Base-by-base conservation (phyloP, 2,797 vertebrate genomes). In the Choloepus didactylus region DNA sequence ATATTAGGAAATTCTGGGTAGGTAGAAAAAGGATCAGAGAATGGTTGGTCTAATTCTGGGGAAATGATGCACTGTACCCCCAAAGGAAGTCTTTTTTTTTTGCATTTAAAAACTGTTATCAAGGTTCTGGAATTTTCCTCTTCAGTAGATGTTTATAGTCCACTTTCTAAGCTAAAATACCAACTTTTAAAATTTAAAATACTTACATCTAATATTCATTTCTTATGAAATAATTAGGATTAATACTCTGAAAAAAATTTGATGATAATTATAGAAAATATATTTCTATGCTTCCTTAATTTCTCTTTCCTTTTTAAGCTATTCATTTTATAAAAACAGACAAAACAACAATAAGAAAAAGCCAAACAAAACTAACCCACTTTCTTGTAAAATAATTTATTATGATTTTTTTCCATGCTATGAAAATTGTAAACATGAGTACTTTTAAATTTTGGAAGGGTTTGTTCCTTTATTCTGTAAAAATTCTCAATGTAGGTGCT, bases 351-450 rank as follows among this genome's bases (percentile, higher is more conserved):
- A 21, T 38, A 11, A 21, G 72, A 41, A 77, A 92, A 56, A 87
- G 2, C 21, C 31, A 79, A 73, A 4, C 9, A 76, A 90, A 80
- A 89, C 3, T 27, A 88, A 85, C 1, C 0, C 0, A 81, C 10
- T 54, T 91, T 94, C 66, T 96, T 97, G 59, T 89, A 88, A 93
- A 97, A 97, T 95, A 92, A 93, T 56, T 87, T 96, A 41, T 80
- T 75, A 76, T 75, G 51, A 89, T 96, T 25, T 27, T 94, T 97
- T 97, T 31, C 19, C 46, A 97, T 97, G 60, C 29, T 92, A 51
- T 0, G 0, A 76, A 81, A 87, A 44, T 81, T 84, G 15, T 75
- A 87, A 86, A 91, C 31, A 38, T 12, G 27, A 46, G 6, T 84
- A 23, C 23, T 84, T 94, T 67, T 85, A 73, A 92, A 91, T 38